These are phyloP conservation scores for Drosophila elegans DNA, from an alignment of 1,140 invertebrate species.

Conservation along the genomic window DNA sequence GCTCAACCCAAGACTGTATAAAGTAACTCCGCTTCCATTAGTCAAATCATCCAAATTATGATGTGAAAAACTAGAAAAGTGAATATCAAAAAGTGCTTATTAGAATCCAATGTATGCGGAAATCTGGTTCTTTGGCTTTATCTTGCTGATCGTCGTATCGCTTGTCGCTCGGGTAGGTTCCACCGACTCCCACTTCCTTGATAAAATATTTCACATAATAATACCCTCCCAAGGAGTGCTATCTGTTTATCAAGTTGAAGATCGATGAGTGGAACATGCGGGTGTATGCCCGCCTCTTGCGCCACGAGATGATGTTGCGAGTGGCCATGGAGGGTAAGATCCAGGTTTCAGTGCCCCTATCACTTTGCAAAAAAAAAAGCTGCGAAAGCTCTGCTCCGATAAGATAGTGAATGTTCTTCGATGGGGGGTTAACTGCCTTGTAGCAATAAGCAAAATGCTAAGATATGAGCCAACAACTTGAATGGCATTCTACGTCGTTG, in stretches of 20 bases:
- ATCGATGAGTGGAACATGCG: constrained; percentile 61
- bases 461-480: constrained; percentile 25
- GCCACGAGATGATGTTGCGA: constrained; percentile 67
- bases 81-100: background rate
- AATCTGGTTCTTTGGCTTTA: constrained; percentile 64
- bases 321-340: constrained; percentile 71
- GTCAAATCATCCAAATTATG: constrained; percentile 19
- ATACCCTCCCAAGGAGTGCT: constrained; percentile 51
- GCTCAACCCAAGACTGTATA: background rate
- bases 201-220: background rate
- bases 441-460: constrained; percentile 19
- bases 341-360: constrained; percentile 7
- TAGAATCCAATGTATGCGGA: constrained; percentile 51
- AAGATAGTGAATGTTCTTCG: constrained; percentile 27
- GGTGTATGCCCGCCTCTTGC: constrained; percentile 55
- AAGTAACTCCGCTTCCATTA: constrained; percentile 6
- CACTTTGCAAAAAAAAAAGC: constrained; percentile 20
- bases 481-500: constrained; percentile 28
- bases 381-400: constrained; percentile 15
- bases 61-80: constrained; percentile 11
- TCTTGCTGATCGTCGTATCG: constrained; percentile 50
- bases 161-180: constrained; percentile 59
- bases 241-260: constrained; percentile 63
- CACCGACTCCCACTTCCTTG: background rate
- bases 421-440: constrained; percentile 19